These are phyloP conservation scores for Ernsta delagoae DNA, from an alignment of 2,888 invertebrate genomes.

Conservation along the genomic window DNA sequence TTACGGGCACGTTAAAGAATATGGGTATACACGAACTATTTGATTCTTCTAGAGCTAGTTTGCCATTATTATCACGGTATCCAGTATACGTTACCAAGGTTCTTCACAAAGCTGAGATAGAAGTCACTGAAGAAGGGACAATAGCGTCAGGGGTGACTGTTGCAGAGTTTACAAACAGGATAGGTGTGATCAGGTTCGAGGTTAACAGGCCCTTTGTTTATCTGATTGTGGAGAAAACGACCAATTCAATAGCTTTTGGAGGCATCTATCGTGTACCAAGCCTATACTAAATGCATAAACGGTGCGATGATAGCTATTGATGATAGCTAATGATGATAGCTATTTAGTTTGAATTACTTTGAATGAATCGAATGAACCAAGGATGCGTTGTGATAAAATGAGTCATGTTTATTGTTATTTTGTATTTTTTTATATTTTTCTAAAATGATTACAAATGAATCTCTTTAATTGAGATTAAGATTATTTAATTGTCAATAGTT, in stretches of 20 bases:
- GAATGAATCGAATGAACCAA: not conserved
- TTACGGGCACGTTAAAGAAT: conserved; percentile 78
- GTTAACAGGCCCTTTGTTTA: conserved; percentile 88
- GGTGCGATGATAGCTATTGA: not conserved
- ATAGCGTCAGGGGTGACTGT: conserved; percentile 86
- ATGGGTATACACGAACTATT: conserved; percentile 85
- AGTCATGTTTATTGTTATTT: too few relatives aligned
- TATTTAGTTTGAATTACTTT: too few relatives aligned
- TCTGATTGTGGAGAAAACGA: conserved; percentile 87
- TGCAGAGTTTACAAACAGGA: conserved; percentile 78
- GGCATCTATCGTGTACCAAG: conserved; percentile 70
- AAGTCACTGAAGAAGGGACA: conserved; percentile 90
- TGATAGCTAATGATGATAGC: too few relatives aligned
- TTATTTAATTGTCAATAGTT: too few relatives aligned
- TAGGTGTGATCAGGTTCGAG: conserved; percentile 84
- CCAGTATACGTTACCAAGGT: conserved; percentile 84
- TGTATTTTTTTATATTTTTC: too few relatives aligned
- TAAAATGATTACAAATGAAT: too few relatives aligned
- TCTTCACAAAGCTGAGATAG: conserved; percentile 89
- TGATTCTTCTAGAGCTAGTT: conserved; percentile 59
- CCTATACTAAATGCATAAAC: conserved; percentile 52
- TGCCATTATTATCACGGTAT: conserved; percentile 77
- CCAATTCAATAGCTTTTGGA: conserved; percentile 75
- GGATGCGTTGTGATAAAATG: not conserved
- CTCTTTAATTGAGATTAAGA: too few relatives aligned